phyloP scores from a whole-genome alignment of 2,797 vertebrate genomes.

The Bradypus variegatus region DNA sequence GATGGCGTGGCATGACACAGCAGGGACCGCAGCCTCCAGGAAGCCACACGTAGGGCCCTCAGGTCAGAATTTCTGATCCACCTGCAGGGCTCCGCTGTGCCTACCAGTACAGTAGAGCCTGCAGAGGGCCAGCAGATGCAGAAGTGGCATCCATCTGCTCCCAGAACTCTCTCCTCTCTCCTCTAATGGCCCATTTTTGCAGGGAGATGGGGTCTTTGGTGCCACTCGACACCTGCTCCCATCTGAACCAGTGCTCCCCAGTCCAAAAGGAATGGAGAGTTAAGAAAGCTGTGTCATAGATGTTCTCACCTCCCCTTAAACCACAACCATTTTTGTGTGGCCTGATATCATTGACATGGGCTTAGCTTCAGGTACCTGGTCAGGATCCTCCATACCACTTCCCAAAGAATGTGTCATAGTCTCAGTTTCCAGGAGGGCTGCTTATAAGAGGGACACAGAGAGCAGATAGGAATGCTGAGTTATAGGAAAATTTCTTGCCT shows the following conservation, averaged over 20 bases:
- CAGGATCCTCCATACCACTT: background rate
- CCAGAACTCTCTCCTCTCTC: background rate
- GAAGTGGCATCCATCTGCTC: background rate
- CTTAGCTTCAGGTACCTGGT: background rate
- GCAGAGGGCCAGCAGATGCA: background rate
- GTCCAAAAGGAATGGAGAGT: background rate
- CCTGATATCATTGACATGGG: background rate
- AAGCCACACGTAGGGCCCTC: background rate
- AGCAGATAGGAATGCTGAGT: background rate
- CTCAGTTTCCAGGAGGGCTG: background rate
- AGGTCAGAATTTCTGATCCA: background rate
- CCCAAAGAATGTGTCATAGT: background rate
- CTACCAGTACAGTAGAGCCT: background rate
- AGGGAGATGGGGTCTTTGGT: background rate
- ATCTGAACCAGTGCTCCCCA: background rate
- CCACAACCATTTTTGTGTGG: background rate
- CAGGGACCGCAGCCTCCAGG: background rate
- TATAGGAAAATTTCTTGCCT: background rate
- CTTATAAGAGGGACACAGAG: background rate
- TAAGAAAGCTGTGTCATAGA: background rate
- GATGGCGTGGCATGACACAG: no score
- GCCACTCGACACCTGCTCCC: background rate
- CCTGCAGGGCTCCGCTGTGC: background rate
- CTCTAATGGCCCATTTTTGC: background rate
- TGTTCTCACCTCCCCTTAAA: background rate